phyloP scores from a whole-genome alignment of 2,113 vertebrate species.

The Phoxinus phoxinus region DNA sequence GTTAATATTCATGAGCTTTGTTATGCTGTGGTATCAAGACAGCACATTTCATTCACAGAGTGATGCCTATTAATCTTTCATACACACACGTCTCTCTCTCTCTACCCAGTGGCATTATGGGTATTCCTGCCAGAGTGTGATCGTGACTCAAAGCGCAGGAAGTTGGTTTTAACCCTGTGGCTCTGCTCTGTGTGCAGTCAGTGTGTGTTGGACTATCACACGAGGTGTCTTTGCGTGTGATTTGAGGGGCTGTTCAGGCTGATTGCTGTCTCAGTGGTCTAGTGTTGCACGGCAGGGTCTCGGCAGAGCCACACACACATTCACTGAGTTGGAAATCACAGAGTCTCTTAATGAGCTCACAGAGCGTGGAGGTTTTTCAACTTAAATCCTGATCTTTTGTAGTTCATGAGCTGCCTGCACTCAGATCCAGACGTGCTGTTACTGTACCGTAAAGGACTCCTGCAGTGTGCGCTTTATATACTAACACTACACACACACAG shows the following conservation, averaged over 20 bases:
- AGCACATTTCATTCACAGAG: neutral
- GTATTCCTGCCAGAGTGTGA: constrained; percentile 45
- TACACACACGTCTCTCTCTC: constrained; percentile 6
- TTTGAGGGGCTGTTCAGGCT: constrained; percentile 60
- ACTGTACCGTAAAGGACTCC: constrained; percentile 21
- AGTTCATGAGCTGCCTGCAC: neutral
- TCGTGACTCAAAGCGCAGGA: constrained; percentile 37
- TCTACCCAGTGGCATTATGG: constrained; percentile 40
- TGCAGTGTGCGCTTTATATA: neutral
- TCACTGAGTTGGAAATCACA: constrained; percentile 66
- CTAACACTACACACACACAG: neutral
- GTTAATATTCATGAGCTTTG: too few relatives aligned
- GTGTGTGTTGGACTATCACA: constrained; percentile 53
- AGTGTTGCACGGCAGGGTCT: constrained; percentile 60
- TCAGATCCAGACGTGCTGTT: constrained; percentile 10
- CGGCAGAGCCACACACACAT: constrained; percentile 61
- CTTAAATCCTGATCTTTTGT: constrained; percentile 53
- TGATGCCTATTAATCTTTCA: neutral
- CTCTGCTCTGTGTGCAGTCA: constrained; percentile 7
- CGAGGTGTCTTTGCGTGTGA: constrained; percentile 63
- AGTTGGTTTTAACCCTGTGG: constrained; percentile 30
- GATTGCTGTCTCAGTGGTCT: constrained; percentile 62
- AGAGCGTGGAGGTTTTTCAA: constrained; percentile 47
- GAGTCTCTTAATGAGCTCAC: constrained; percentile 65
- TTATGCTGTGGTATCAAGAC: neutral